Base-by-base conservation (phyloP, 2,113 vertebrate genomes). In the Leiothrix lutea region DNA sequence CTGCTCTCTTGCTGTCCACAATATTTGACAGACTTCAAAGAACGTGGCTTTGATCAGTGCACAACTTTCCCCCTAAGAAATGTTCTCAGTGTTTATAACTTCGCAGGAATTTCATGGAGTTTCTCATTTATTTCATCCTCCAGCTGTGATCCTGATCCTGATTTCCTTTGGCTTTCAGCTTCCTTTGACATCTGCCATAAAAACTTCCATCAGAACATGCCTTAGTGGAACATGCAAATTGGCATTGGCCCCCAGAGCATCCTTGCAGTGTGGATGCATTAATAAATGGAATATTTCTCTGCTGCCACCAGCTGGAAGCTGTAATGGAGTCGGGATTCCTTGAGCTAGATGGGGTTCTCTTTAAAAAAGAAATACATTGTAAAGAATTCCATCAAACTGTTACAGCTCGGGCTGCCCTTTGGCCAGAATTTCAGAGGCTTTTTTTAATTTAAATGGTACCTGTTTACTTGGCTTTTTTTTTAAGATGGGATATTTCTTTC, bases 321-420 rank as follows among this genome's bases (percentile, higher is more conserved):
- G 79, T 57, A 96, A 96, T 96, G 93, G 96, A 95, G 93, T 95
- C 56, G 16, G 47, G 38, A 91, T 97, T 97, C 84, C 92, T 96
- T 90, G 53, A 96, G 95, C 92, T 88, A 65, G 45, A 66, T 64
- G 47, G 57, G n/a, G 7, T 69, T 92, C 94, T 95, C 74, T 90
- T 95, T 90, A 57, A 94, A 88, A 92, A 91, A 89, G 82, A 82
- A 97, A 96, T 95, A 96, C 81, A 87, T n/a, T 73, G 71, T 97
- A 96, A 97, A 96, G 79, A 80, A 95, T 95, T 95, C 92, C 89
- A 94, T 96, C 90, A 95, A 94, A 93, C 72, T 79, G 20, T 84
- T 92, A 86, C 65, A 80, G 88, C 93, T 92, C 73, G 40, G 79
- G 56, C 53, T 96, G 79, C 94, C 94, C 84, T 31, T 94, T 86